phyloP scores from a whole-genome alignment of 2,888 invertebrate species.

The Sisyra terminalis region DNA sequence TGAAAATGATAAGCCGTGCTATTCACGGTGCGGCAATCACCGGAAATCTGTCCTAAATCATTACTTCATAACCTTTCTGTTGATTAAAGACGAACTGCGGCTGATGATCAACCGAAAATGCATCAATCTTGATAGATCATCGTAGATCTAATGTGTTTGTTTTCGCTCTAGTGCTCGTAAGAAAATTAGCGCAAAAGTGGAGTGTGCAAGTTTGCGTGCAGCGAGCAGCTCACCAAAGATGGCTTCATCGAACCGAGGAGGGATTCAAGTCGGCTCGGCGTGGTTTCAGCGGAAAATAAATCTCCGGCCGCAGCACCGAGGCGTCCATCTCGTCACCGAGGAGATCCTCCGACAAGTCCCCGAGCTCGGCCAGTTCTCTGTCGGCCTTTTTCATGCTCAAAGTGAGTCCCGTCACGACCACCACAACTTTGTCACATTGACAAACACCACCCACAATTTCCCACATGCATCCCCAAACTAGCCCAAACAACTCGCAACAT shows the following conservation, averaged over 20 bases:
- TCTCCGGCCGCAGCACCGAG: slow-evolving; percentile 88
- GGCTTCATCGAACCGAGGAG: slow-evolving; percentile 69
- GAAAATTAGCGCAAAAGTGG: slow-evolving; percentile 7
- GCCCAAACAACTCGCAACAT: too few species aligned
- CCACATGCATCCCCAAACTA: too few species aligned
- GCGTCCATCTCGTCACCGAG: slow-evolving; percentile 93
- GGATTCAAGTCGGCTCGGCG: slow-evolving; percentile 89
- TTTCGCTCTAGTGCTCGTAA: slow-evolving; percentile 6
- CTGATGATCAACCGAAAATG: slow-evolving; percentile 5
- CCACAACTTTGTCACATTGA: too few species aligned
- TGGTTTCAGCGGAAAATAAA: slow-evolving; percentile 98
- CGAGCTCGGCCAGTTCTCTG: slow-evolving; percentile 84
- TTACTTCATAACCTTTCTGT: slow-evolving; percentile 8
- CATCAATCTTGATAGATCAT: slow-evolving; percentile 8
- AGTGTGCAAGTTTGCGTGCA: slow-evolving; percentile 8
- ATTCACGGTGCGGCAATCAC: slow-evolving; percentile 10
- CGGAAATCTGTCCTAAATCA: slow-evolving; percentile 8
- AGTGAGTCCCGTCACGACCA: slow-evolving; percentile 48
- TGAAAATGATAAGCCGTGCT: slow-evolving; percentile 8
- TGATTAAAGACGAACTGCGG: slow-evolving; percentile 5
- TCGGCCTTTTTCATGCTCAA: slow-evolving; percentile 92
- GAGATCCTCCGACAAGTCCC: slow-evolving; percentile 90
- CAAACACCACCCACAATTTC: too few species aligned
- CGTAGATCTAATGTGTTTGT: slow-evolving; percentile 2
- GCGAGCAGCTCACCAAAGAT: slow-evolving; percentile 38